Evolutionary conservation across 1,140 invertebrate genomes (phyloP), one percentile per base, ranked within the genome.

Genomic region (Chironomus striatipennis): DNA sequence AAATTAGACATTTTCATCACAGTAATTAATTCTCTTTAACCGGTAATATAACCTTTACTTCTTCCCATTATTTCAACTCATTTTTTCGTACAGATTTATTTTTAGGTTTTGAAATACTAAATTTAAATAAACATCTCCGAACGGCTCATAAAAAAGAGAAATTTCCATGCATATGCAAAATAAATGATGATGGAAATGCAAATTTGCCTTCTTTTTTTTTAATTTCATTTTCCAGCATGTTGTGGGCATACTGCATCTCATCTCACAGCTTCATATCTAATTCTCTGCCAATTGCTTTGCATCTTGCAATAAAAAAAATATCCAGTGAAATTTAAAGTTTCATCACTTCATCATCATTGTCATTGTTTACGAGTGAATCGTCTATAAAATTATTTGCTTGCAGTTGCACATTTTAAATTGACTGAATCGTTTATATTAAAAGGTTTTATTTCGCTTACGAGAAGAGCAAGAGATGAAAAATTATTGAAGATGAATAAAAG

Each of bases 361-460:
- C 43, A 47, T 47, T 47, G 43, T 47, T 47, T 47, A 47, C 15
- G 43, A 47, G 43, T 15, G 43, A n/a, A 57, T 57, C 5, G 12
- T 57, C 12, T 10, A 10, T 47, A 47, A 47, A 47, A 47, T 47
- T 47, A 47, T 47, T 47, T 47, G 9, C 43, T 47, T 47, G 8
- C n/a, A 57, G 12, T 57, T 57, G 47, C 47, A 57, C 47, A 57
- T 15, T 57, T 57, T 57, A 57, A 57, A 57, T 57, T 57, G 47
- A 57, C 12, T 57, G 47, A 57, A 57, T 57, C 47, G 47, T n/a
- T n/a, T 47, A 15, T 47, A 15, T 47, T 10, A 10, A 47, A 9
- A 47, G 24, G 24, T n/a, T n/a, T n/a, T n/a, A n/a, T n/a, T n/a
- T n/a, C n/a, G n/a, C 24, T 34, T 34, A 34, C 24, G 24, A 34